Percentiles rank a stretch among this genome's conserved stretches.
Conservation (phyloP, 1,140 invertebrate genomes). For the Drosophila mayri region DNA sequence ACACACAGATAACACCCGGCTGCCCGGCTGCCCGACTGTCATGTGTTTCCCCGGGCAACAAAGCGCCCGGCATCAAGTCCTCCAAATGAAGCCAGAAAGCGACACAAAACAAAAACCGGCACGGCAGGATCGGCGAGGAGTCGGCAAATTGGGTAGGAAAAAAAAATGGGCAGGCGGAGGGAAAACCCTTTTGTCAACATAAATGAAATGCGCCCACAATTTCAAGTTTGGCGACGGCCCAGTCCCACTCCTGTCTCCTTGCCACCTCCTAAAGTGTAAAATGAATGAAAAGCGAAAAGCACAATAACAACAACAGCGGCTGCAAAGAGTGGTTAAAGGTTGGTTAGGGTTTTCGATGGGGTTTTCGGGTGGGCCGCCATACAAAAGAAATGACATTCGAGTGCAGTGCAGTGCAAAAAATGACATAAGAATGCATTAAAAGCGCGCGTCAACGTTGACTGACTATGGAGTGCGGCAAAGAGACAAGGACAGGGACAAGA, state of each 20-base stretch:
- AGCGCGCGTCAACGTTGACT: constrained; percentile 81
- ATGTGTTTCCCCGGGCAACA: constrained; percentile 65
- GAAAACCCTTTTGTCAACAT: constrained; percentile 78
- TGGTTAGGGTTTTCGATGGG: constrained; percentile 33
- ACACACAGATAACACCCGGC: constrained; percentile 9
- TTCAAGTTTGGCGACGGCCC: constrained; percentile 71
- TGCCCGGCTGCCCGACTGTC: constrained; percentile 44
- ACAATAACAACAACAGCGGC: constrained; percentile 56
- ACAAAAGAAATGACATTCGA: constrained; percentile 80
- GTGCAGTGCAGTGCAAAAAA: constrained; percentile 78
- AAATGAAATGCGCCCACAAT: constrained; percentile 82
- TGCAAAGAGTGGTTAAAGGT: constrained; percentile 46
- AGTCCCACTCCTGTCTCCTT: not conserved
- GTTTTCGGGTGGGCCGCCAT: constrained; percentile 26
- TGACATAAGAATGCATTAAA: constrained; percentile 83
- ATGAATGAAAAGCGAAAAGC: constrained; percentile 76
- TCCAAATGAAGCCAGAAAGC: constrained; percentile 67
- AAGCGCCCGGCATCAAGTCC: constrained; percentile 75
- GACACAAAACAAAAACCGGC: constrained; percentile 24
- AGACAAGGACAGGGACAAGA: constrained; percentile 14
- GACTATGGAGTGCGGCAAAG: constrained; percentile 49
- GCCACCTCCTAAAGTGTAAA: constrained; percentile 67
- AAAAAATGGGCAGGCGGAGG: constrained; percentile 39
- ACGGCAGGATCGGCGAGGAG: constrained; percentile 23
- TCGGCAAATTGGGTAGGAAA: constrained; percentile 69